Conservation (phyloP, 2,113 vertebrate genomes). For the Cololabis saira region DNA sequence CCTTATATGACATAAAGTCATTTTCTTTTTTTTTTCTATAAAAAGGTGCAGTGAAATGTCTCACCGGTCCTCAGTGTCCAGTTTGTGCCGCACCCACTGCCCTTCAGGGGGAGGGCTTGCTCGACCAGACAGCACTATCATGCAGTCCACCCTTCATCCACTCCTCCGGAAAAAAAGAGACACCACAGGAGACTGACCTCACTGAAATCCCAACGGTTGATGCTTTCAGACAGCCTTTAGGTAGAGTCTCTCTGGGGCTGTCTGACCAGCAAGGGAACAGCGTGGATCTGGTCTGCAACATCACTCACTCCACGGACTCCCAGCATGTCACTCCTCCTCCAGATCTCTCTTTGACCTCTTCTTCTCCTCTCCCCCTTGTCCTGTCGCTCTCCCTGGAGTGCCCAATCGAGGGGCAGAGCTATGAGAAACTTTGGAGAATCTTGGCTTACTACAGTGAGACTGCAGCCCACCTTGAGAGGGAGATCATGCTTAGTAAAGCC, state of each 20-base stretch:
- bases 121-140: constrained; percentile 75
- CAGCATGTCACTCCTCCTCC: constrained; percentile 56
- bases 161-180: constrained; percentile 69
- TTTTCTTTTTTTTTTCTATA: constrained; percentile 37
- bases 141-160: constrained; percentile 85
- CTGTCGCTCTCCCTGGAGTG: constrained; percentile 86
- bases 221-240: constrained; percentile 74
- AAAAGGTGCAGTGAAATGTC: constrained; percentile 89
- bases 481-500: constrained; percentile 79
- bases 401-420: constrained; percentile 82
- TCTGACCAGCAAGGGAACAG: constrained; percentile 89
- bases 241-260: constrained; percentile 84
- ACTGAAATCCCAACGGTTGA: constrained; percentile 67
- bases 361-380: constrained; percentile 71
- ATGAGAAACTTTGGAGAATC: constrained; percentile 91
- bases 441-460: constrained; percentile 95
- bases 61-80: constrained; percentile 86
- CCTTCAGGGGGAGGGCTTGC: constrained; percentile 80
- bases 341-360: constrained; percentile 61
- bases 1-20: not conserved
- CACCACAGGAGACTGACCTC: constrained; percentile 55
- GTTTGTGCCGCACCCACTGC: constrained; percentile 81
- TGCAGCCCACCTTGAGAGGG: constrained; percentile 85
- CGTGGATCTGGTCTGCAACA: constrained; percentile 80
- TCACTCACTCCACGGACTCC: constrained; percentile 53